These are phyloP conservation scores for Orthonevra nobilis DNA, from an alignment of 2,888 invertebrate genomes.

Conservation along the genomic window DNA sequence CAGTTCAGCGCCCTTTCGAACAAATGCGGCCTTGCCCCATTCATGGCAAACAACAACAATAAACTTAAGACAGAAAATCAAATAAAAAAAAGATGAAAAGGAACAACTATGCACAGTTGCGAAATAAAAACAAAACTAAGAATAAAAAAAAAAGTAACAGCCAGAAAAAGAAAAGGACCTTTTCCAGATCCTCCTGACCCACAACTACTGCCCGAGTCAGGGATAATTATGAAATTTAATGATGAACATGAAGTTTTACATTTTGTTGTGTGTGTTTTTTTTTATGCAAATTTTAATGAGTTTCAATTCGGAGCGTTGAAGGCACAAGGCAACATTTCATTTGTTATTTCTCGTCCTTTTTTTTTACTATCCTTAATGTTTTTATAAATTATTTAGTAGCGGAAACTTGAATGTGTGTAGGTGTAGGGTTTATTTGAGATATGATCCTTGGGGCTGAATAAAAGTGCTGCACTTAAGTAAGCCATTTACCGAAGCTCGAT, in stretches of 20 bases:
- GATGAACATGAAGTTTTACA: conserved; percentile 53
- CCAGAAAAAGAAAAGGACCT: conserved; percentile 5
- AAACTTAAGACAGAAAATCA: too few species aligned
- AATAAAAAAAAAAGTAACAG: not conserved
- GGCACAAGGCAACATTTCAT: not conserved
- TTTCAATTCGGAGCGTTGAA: conserved; percentile 34
- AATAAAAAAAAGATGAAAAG: not conserved
- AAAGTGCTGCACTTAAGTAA: too few species aligned
- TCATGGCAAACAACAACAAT: too few species aligned
- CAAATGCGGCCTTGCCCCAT: too few species aligned
- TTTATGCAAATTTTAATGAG: conserved; percentile 62
- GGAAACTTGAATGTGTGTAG: too few species aligned
- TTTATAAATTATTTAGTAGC: conserved; percentile 38
- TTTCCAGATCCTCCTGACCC: conserved; percentile 37
- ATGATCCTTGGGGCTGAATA: too few species aligned
- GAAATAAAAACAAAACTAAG: not conserved
- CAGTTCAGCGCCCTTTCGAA: too few species aligned
- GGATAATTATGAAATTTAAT: conserved; percentile 55
- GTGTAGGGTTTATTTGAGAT: too few species aligned
- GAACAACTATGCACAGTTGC: not conserved
- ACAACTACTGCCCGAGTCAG: conserved; percentile 37
- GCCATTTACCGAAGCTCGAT: too few species aligned
- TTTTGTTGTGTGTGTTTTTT: not conserved
- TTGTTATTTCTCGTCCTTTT: not conserved
- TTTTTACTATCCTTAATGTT: conserved; percentile 13